Evolutionary conservation across 2,888 invertebrate genomes (phyloP).

Genomic region (Coelinius sp.): DNA sequence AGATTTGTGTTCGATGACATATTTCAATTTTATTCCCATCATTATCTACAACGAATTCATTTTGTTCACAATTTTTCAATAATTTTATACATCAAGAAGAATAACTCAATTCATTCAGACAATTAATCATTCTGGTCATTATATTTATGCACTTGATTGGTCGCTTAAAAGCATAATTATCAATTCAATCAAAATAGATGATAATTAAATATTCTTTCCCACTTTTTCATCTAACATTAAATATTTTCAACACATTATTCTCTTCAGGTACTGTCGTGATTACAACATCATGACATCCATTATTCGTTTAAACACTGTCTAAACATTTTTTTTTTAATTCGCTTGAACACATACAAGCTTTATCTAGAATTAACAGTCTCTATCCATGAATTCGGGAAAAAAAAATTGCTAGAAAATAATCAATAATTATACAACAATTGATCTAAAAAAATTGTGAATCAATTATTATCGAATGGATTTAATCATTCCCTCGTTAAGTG

Average conservation of each 20-base stretch:
- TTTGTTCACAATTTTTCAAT: background rate
- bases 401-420: background rate
- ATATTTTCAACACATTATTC: background rate
- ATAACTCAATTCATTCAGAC: background rate
- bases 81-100: background rate
- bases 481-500: background rate
- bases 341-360: conserved; percentile 23
- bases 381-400: background rate
- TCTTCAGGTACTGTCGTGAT: conserved; percentile 15
- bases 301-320: background rate
- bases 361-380: conserved; percentile 7
- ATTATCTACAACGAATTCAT: background rate
- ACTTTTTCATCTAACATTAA: conserved; percentile 1
- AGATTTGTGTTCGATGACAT: background rate
- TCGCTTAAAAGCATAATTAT: background rate
- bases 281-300: conserved; percentile 18
- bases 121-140: background rate
- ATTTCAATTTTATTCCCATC: background rate
- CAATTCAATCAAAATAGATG: conserved; percentile 6
- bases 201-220: background rate
- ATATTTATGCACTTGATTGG: background rate
- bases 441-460: background rate
- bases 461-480: background rate
- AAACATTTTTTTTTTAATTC: background rate
- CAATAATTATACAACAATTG: background rate